Base-by-base conservation (phyloP, 2,888 invertebrate species). In the Caenorhabditis sp. region DNA sequence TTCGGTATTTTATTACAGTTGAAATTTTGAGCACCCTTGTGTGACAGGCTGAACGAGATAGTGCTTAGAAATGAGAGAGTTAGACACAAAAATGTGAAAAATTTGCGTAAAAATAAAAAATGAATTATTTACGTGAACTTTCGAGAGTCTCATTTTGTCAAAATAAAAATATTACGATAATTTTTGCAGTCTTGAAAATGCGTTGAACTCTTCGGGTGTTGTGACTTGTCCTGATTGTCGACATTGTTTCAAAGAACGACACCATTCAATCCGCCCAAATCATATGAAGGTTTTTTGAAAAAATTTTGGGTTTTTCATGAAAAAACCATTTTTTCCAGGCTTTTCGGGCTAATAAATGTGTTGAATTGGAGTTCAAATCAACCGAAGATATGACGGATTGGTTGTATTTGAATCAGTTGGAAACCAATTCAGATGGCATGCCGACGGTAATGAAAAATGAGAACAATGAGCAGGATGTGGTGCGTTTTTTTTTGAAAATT, bases 371-470 rank as follows among this genome's bases (percentile, higher is more conserved):
- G 14, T 75, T 75, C 51, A 17, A 21, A 1, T 61, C 27, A 14
- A 21, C 19, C 0, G 69, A 69, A 27, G 69, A 75, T 36, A 43
- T 75, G 14, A 37, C 61, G 4, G 4, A 49, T 2, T 75, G 75
- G 75, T 62, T 75, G 5, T 65, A 62, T 53, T 57, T 75, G 51
- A 75, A 75, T 23, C 68, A 69, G n/a, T 51, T 75, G 37, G 75
- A 75, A 43, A 69, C 66, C 8, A 75, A 75, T 23, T 51, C 58
- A 4, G 75, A 75, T 51, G 69, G 67, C 17, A 24, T 75, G 64
- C 75, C 75, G 1, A 75, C 75, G 5, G 26, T 69, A n/a, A 63
- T 70, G 61, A 66, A 58, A 19, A 69, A 66, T 55, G 37, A 49
- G 5, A 14, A 62, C 12, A n/a, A 26, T 0, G 12, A 27, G 1